Evolutionary conservation across 2,113 vertebrate species (phyloP).

Genomic region (Parus major): DNA sequence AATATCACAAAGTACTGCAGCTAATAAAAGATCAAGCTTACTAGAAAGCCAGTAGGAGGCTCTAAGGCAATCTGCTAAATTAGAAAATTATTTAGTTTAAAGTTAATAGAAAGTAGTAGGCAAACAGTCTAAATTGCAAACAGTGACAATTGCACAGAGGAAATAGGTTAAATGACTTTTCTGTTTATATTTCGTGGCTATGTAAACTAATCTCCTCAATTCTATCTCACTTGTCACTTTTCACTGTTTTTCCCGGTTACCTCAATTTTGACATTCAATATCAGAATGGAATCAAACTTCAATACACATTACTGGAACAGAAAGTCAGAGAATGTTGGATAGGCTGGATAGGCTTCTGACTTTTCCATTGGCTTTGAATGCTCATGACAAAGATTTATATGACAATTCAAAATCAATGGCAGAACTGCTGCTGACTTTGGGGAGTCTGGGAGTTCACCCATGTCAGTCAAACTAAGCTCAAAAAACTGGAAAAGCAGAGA

Average conservation of each 20-base stretch:
- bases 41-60: constrained; percentile 2
- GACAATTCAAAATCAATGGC: constrained; percentile 20
- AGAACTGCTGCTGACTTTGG: background rate
- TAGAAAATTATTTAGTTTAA: constrained; percentile 3
- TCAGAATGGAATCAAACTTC: background rate
- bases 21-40: constrained; percentile 58
- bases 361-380: background rate
- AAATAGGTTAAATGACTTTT: background rate
- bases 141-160: background rate
- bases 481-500: background rate
- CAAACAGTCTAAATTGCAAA: constrained; percentile 17
- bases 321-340: background rate
- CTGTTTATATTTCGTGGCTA: background rate
- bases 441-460: background rate
- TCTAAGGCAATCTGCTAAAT: constrained; percentile 36
- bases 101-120: constrained; percentile 1
- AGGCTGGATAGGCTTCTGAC: background rate
- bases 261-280: background rate
- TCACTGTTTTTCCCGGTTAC: background rate
- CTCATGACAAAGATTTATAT: background rate
- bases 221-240: background rate
- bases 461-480: background rate
- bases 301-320: background rate
- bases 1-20: background rate
- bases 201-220: background rate